Conservation (phyloP, 2,797 vertebrate genomes). For the Knipowitschia caucasica region DNA sequence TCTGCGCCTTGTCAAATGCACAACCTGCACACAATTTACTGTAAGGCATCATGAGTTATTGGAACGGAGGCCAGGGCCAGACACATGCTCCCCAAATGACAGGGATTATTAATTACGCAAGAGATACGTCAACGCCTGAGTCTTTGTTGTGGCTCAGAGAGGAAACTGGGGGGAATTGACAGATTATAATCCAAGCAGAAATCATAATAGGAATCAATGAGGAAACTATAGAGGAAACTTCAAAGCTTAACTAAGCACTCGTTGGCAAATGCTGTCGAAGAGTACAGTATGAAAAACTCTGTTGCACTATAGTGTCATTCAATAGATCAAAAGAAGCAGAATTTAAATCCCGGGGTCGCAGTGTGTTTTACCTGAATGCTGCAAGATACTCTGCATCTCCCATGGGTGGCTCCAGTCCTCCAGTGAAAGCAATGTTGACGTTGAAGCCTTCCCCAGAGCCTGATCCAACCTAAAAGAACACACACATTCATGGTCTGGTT, state of each 20-base stretch:
- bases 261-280: not conserved
- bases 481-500: not conserved
- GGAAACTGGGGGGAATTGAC: constrained; percentile 35
- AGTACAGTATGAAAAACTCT: not conserved
- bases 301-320: not conserved
- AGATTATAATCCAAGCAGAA: constrained; percentile 21
- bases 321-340: not conserved
- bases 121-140: constrained; percentile 49
- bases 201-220: constrained; percentile 28
- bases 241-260: constrained; percentile 6
- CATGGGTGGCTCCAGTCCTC: constrained; percentile 95
- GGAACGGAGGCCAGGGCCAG: constrained; percentile 34
- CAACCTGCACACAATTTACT: constrained; percentile 61
- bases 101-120: constrained; percentile 49
- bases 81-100: constrained; percentile 64
- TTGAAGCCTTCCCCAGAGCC: constrained; percentile 90
- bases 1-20: constrained; percentile 49
- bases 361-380: constrained; percentile 84
- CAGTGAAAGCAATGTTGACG: constrained; percentile 91
- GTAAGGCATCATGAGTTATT: constrained; percentile 48
- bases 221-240: constrained; percentile 11
- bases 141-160: constrained; percentile 53
- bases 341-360: not conserved
- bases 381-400: constrained; percentile 93
- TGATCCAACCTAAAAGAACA: constrained; percentile 82